A percentile compares a stretch with the other conserved stretches of the same genome.
phyloP scores from a whole-genome alignment of 2,113 vertebrate species.

The Buteo buteo region DNA sequence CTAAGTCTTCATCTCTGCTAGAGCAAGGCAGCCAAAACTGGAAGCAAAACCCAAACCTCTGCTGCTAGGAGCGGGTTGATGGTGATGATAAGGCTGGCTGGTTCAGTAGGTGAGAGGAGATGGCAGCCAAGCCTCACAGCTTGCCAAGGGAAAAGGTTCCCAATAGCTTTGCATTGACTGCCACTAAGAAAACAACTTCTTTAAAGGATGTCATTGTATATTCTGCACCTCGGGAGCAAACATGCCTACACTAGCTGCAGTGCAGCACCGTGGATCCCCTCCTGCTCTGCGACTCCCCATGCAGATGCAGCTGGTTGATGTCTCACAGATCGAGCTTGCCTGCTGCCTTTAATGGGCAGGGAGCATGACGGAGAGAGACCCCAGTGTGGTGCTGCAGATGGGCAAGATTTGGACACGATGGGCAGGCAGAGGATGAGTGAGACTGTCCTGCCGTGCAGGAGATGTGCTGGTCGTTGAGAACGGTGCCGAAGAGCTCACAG shows the following conservation, averaged over 20 bases:
- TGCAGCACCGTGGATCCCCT: not conserved
- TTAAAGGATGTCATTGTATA: not conserved
- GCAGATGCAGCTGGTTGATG: not conserved
- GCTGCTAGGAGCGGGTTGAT: not conserved
- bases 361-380: not conserved
- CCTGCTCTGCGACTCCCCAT: not conserved
- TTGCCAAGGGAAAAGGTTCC: not conserved
- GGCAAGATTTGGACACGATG: not conserved
- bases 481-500: not conserved
- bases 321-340: not conserved
- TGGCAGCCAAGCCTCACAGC: not conserved
- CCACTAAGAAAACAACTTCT: not conserved
- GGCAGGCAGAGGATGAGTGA: not conserved
- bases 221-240: not conserved
- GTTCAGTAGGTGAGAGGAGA: not conserved
- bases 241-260: not conserved
- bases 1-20: not conserved
- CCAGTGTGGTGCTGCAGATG: rapidly evolving
- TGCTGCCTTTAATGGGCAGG: not conserved
- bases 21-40: not conserved
- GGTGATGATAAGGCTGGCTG: not conserved
- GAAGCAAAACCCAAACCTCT: not conserved
- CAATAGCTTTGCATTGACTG: not conserved
- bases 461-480: not conserved
- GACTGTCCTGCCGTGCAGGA: rapidly evolving